Evolutionary conservation across 2,113 vertebrate genomes (phyloP), one percentile per base, ranked within the genome.

Genomic region (Phoxinus phoxinus): DNA sequence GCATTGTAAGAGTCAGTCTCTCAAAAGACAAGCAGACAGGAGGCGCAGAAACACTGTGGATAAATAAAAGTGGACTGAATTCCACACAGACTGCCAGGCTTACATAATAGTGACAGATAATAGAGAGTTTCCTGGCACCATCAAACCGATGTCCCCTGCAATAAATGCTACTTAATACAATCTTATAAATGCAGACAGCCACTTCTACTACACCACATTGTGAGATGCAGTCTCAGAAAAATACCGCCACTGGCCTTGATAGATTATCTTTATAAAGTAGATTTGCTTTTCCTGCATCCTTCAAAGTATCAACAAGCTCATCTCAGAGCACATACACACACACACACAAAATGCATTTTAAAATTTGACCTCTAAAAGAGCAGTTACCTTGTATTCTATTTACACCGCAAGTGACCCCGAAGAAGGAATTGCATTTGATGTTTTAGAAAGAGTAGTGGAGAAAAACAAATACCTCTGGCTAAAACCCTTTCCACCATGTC

Each of bases 31-130:
- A 69, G 69, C 27, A 79, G 59, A 56, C 21, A 56, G n/a, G 48
- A 76, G 17, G 48, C 15, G 53, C 17, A 74, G 6, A 76, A 76
- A 76, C 48, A 53, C 1, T 30, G 27, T 21, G 7, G 48, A 51
- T 76, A 6, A 53, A 72, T 61, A 69, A 25, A 61, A 32, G 71
- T 87, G 6, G 37, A 67, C 86, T 56, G n/a, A 77, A 37, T 81
- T 83, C 77, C 23, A 0, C 61, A 72, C n/a, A n/a, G 37, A 30
- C 35, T 5, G 65, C 21, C 51, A 77, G 51, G 23, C 9, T 84
- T 87, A 25, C 74, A 59, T 71, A 85, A 78, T 51, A 48, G 80
- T 46, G 71, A 46, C 71, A 48, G 41, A 74, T 74, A 74, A 13
- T 74, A 79, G 19, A 56, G 32, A 10, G 51, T 25, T 79, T 61